Base-by-base conservation (phyloP, 2,888 invertebrate species). In the Folsomia candida region DNA sequence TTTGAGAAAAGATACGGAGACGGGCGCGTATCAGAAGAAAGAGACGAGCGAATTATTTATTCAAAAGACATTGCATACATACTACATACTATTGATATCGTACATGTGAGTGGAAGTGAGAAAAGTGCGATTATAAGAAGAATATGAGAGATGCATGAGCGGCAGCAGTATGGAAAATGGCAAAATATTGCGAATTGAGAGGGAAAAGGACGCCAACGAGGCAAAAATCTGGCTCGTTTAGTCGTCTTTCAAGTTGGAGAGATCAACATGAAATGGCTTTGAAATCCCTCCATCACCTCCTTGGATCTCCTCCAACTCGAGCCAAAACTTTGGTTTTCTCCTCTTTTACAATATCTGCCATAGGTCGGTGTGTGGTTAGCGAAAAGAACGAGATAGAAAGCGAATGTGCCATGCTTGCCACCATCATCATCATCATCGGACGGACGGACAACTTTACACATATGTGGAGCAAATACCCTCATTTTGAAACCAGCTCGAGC, bases 231-330 rank as follows among this genome's bases (percentile, higher is more conserved):
- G 37, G 37, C 37, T 37, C 37, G 37, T 37, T 37, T 54, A 20
- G n/a, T 25, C 51, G 3, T 64, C 51, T 64, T 24, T 51, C 64
- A 51, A 51, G 37, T 64, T 20, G 29, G 60, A 61, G 74, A 76
- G 74, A 76, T 77, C 74, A 75, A 72, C 62, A 71, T 77, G 74
- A n/a, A n/a, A 77, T 76, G 74, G 74, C 71, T 76, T 74, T 76
- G 73, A 73, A 76, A 77, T 77, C 76, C 77, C 74, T 77, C 71
- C 71, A 77, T 77, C 74, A 77, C 77, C 76, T 74, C 73, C 61
- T 73, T 78, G 78, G 78, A 76, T 68, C 69, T 59, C 62, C 69
- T 76, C 78, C 78, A 78, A 73, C 64, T 64, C 18, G 22, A 64
- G 64, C 51, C 64, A 64, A 64, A 64, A 64, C 51, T 64, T 64